phyloP scores from a whole-genome alignment of 2,797 vertebrate species.

The Macrochelys suwanniensis region DNA sequence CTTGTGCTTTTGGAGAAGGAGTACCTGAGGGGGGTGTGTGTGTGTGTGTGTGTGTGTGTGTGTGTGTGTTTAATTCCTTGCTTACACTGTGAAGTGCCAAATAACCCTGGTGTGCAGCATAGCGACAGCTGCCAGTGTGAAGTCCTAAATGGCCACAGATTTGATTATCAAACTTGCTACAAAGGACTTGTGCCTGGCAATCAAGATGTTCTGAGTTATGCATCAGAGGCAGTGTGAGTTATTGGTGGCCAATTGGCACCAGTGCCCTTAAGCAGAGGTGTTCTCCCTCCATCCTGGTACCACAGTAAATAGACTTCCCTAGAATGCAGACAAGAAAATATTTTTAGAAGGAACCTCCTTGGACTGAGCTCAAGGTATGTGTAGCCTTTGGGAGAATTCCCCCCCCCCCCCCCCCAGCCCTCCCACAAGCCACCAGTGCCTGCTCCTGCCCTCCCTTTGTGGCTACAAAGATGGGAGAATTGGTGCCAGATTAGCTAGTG shows the following conservation, averaged over 20 bases:
- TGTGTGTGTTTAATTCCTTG: background rate
- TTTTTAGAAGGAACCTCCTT: background rate
- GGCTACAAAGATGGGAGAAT: background rate
- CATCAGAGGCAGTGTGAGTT: background rate
- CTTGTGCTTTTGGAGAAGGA: background rate
- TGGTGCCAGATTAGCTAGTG: background rate
- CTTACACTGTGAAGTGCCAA: background rate
- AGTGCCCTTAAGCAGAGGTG: background rate
- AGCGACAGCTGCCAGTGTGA: background rate
- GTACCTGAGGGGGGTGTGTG: background rate
- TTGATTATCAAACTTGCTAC: background rate
- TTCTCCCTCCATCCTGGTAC: background rate
- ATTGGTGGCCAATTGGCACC: background rate
- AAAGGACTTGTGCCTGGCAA: background rate
- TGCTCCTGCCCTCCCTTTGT: background rate
- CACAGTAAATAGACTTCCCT: background rate
- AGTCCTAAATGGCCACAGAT: background rate
- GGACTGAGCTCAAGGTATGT: background rate
- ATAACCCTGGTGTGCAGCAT: background rate
- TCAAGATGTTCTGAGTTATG: background rate
- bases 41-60: background rate
- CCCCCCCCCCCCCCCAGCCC: background rate
- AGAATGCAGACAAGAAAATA: slow-evolving; percentile 1
- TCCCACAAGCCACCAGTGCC: no score
- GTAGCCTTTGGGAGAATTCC: background rate